Base-by-base conservation (phyloP, 2,888 invertebrate species). In the Abscondita cerata region DNA sequence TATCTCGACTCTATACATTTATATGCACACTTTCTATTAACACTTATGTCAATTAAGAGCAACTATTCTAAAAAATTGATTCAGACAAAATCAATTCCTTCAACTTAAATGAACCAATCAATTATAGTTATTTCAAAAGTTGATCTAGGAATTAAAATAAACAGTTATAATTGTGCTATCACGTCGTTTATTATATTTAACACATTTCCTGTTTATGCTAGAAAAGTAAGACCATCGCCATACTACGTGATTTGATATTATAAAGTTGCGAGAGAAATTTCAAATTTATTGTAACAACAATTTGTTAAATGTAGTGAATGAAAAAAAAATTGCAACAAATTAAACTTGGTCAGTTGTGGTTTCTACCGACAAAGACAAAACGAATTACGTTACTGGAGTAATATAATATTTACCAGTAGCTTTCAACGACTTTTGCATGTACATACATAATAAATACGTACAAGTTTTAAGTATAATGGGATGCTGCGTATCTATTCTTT, bases 361-460 rank as follows among this genome's bases (percentile, higher is more conserved):
- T 36, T 25, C 15, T n/a, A 46, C 59, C 59, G 59, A 59, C 59
- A 59, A 59, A 59, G 59, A 40, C 40, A 13, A 54, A 58, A 40
- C 52, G 33, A 50, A 58, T 51, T 34, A 40, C 50, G 41, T 47
- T 54, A 54, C 48, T 53, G 20, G 31, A 48, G 52, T 54, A 59
- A 59, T 59, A 53, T 59, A 50, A 50, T 59, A 59, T 59, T 53
- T 53, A 46, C 54, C n/a, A 52, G 59, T 59, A 59, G 59, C 54
- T 46, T 54, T 40, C 59, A 47, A 59, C 50, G 59, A 48, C 57
- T 53, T 53, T 53, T 59, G 48, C 59, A 59, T 59, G 59, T 47
- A 48, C 47, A 48, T 54, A 48, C 54, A 54, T 48, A 59, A 59
- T 59, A 59, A 59, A 59, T 59, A 53, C 41, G 46, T 33, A 59